Evolutionary conservation across 2,113 vertebrate genomes (phyloP), one percentile per base, ranked within the genome.

Genomic region (Corydoras maculifer): DNA sequence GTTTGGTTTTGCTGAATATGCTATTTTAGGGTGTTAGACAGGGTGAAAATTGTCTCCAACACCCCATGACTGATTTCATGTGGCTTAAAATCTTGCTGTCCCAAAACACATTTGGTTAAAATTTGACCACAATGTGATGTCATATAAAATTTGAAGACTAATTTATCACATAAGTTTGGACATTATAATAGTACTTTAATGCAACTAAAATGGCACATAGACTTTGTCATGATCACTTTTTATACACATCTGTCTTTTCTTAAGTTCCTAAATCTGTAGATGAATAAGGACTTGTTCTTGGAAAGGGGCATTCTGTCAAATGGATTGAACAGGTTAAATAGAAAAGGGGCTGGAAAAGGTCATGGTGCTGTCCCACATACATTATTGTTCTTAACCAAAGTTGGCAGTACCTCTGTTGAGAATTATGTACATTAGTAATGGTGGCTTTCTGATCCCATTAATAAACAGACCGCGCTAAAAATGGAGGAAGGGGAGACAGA

Each of bases 321-420:
- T 9, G 48, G 61, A 54, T 14, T 30, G 69, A 59, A 15, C 31
- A 29, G 15, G 15, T 50, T 10, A 32, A 30, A 65, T 57, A 65
- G 54, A 49, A 54, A 4, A 53, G 65, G 15, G 62, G 53, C 58
- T 10, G 57, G 35, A 10, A 5, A 55, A 48, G 32, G 14, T 18
- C 57, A 48, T 69, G 70, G 82, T 70, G 84, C 86, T 87, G 89
- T 87, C 82, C 77, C 58, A 11, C 77, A 65, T 73, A 62, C 14
- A 13, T 59, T 74, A 73, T 55, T 53, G 75, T 8, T 54, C 59
- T 80, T 88, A 90, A 89, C 80, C 76, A 75, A 78, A 84, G 82
- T 83, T 87, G 87, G 81, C 88, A 88, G 85, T 77, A 82, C 84
- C 79, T 87, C 81, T 76, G 82, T 78, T 85, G 82, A 82, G 86